phyloP scores from a whole-genome alignment of 2,113 vertebrate genomes.

The Agapornis roseicollis region DNA sequence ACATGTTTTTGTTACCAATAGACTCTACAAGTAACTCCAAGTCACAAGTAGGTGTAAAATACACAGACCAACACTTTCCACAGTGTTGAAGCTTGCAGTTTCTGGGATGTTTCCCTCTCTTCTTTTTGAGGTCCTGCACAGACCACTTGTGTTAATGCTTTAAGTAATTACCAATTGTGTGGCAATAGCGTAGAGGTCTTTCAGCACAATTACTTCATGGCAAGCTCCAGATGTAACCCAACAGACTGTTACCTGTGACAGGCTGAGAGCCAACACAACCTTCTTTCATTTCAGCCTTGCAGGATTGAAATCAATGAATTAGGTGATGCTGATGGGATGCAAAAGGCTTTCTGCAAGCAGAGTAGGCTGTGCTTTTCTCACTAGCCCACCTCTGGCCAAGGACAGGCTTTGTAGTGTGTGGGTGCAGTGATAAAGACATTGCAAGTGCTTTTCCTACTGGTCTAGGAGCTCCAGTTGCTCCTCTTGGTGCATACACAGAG shows the following conservation, averaged over 20 bases:
- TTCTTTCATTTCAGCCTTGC: neutral
- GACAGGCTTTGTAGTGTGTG: neutral
- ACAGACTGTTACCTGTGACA: neutral
- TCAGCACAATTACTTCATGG: neutral
- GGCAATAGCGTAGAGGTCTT: neutral
- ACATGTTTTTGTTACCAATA: neutral
- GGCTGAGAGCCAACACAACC: neutral
- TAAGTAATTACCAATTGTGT: accelerated
- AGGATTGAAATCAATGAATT: neutral
- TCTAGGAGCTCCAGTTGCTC: accelerated
- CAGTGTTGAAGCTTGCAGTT: neutral
- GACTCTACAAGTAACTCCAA: neutral
- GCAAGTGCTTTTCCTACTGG: neutral
- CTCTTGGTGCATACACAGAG: neutral
- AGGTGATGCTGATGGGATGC: neutral
- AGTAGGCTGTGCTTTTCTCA: neutral
- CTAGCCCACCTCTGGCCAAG: neutral
- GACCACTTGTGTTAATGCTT: neutral
- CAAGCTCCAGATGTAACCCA: accelerated
- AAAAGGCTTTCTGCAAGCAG: neutral
- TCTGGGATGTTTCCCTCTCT: neutral
- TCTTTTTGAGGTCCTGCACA: neutral
- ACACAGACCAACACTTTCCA: neutral
- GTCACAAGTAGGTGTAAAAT: neutral
- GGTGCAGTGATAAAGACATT: neutral